Base-by-base conservation (phyloP, 2,888 invertebrate genomes). In the Drosophila infuscata region DNA sequence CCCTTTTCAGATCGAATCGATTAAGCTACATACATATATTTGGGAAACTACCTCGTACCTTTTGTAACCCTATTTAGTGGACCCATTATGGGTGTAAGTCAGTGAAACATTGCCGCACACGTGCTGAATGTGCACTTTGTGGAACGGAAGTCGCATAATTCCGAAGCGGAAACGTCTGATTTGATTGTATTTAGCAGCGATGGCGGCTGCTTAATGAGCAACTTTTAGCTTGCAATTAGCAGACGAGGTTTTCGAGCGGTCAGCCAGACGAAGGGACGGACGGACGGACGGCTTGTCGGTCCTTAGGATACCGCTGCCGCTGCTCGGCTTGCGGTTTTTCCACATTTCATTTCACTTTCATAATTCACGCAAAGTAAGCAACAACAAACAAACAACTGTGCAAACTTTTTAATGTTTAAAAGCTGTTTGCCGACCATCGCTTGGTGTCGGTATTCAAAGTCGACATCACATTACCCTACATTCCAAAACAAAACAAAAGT, bases 181-280 rank as follows among this genome's bases (percentile, higher is more conserved):
- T 85, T 87, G 87, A 87, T 84, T 85, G 74, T 81, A 75, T 85
- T 84, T 79, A 76, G 71, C 81, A 70, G 66, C 82, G 65, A 62
- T 62, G 71, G 46, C 57, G 68, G 41, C 57, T 32, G 63, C 79
- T 76, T 82, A 84, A 83, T 83, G 83, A 83, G 84, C 81, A 86
- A 86, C 82, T 86, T 83, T 84, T 79, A 82, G 82, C 74, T 82
- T 79, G 81, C 86, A 84, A 86, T 84, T 84, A 84, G 83, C 80
- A 60, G 63, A 15, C 64, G 56, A 53, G 61, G 48, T 54, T 64
- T 58, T 25, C 33, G 35, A 38, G 43, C 15, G 54, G 53, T 60
- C 51, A 52, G 29, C 52, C 35, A 4, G 25, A 46, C 46, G 46
- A 15, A 15, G 51, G 29, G 30, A 46, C 30, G 17, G 12, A 20